These are phyloP conservation scores for Sus cebifrons DNA, from an alignment of 2,797 vertebrate genomes.

Conservation along the genomic window DNA sequence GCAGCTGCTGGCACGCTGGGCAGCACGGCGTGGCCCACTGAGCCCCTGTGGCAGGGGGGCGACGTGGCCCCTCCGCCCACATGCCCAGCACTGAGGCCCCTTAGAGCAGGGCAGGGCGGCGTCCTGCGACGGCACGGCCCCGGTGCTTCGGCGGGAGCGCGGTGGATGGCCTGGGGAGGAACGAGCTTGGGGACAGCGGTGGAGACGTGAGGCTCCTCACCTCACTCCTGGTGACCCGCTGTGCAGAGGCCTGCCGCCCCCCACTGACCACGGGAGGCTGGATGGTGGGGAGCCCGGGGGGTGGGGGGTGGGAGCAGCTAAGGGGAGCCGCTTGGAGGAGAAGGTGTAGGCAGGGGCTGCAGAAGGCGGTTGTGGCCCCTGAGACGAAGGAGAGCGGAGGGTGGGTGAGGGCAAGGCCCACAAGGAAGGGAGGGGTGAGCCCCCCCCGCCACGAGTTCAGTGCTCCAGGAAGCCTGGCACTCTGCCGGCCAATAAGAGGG, in stretches of 20 bases:
- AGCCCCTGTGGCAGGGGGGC: not conserved
- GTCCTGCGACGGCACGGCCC: too few relatives aligned
- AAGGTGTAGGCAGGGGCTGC: not conserved
- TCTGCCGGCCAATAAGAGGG: rapidly evolving
- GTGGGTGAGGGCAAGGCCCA: not conserved
- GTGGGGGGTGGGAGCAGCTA: not conserved
- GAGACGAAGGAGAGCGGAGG: not conserved
- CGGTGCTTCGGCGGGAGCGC: too few relatives aligned
- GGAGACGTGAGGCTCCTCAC: not conserved
- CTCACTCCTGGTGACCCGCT: not conserved
- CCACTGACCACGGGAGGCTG: not conserved
- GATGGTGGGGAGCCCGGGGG: not conserved
- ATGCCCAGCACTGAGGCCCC: not conserved
- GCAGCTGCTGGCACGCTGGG: not conserved
- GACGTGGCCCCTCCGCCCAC: not conserved
- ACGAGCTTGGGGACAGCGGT: not conserved
- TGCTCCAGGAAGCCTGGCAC: rapidly evolving
- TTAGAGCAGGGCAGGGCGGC: not conserved
- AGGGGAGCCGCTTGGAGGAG: not conserved
- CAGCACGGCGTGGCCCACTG: not conserved
- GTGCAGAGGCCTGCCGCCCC: not conserved
- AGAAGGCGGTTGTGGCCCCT: not conserved
- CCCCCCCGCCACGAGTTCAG: too few relatives aligned
- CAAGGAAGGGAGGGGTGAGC: rapidly evolving
- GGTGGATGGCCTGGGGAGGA: not conserved